Conservation (phyloP, 1,140 invertebrate species). For the Homalodisca vitripennis region DNA sequence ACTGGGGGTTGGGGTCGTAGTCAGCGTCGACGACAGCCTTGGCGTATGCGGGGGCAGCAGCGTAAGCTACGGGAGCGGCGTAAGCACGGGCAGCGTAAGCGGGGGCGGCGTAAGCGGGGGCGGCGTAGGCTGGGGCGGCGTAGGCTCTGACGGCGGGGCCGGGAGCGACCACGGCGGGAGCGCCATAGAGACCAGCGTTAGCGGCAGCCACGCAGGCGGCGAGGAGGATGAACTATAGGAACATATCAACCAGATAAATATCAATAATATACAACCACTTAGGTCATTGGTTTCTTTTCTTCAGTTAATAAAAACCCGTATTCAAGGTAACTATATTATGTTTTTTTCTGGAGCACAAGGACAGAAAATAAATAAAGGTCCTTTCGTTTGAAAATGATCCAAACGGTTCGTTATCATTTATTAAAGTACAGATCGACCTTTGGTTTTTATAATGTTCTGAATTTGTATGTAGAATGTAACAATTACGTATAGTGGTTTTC, state of each 20-base stretch:
- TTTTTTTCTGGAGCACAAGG: too few species aligned
- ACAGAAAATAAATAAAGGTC: too few species aligned
- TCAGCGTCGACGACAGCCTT: constrained; percentile 33
- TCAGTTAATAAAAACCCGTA: too few species aligned
- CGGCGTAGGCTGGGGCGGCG: constrained; percentile 29
- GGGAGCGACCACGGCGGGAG: constrained; percentile 35
- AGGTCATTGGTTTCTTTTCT: neutral
- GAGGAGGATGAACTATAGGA: constrained; percentile 45
- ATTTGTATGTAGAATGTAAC: too few species aligned
- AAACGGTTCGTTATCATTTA: too few species aligned
- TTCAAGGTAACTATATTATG: too few species aligned
- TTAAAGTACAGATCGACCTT: too few species aligned
- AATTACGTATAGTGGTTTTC: too few species aligned
- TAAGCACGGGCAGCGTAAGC: constrained; percentile 27
- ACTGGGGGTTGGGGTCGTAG: constrained; percentile 46
- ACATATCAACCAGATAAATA: constrained; percentile 33
- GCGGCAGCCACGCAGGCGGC: constrained; percentile 43
- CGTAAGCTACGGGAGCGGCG: neutral
- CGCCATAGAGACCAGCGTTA: constrained; percentile 40
- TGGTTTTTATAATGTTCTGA: too few species aligned
- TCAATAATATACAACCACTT: neutral
- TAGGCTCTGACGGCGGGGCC: constrained; percentile 30
- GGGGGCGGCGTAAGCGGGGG: constrained; percentile 21
- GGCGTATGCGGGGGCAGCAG: constrained; percentile 27
- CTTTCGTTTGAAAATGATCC: too few species aligned